Base-by-base conservation (phyloP, 1,140 invertebrate species). In the Scaptomyza graminum region DNA sequence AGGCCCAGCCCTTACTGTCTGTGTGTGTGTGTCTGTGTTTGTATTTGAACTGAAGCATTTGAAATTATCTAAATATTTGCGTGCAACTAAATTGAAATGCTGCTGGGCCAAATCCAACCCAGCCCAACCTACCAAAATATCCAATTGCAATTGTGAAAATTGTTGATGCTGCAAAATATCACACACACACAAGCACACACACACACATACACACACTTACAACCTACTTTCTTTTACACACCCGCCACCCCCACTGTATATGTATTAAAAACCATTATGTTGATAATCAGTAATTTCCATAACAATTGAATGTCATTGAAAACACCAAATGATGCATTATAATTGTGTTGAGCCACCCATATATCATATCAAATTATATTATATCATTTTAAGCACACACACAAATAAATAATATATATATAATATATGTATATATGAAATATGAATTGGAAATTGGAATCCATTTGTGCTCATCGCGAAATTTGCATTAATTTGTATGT, bases 31-130 rank as follows among this genome's bases (percentile, higher is more conserved):
- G 15, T 52, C n/a, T 47, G 43, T 25, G 44, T 66, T 47, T 83
- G 62, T 15, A 49, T 67, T 50, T 75, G 79, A 60, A 47, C 70
- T 66, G 77, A 65, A 69, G 80, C 78, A 50, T 66, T 82, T 76
- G 52, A 87, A 82, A 85, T 85, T 82, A 85, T 77, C 80, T 87
- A 85, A 85, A 85, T 85, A 85, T 85, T 85, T 85, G 82, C 82
- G 52, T 82, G 63, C 66, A 82, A 78, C 78, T 68, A 82, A 85
- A 85, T 85, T 85, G 82, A 75, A 87, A 85, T 87, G 77, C 68
- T 68, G 67, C 44, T 22, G 52, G 18, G 11, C 31, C 52, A 31
- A 31, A 31, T 22, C 18, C 18, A 31, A 31, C 28, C 28, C 28
- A 7, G 6, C 37, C 13, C 52, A 37, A 1, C 60, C 39, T 57